Conservation (phyloP, 2,888 invertebrate species). For the Ferdinandea cuprea region DNA sequence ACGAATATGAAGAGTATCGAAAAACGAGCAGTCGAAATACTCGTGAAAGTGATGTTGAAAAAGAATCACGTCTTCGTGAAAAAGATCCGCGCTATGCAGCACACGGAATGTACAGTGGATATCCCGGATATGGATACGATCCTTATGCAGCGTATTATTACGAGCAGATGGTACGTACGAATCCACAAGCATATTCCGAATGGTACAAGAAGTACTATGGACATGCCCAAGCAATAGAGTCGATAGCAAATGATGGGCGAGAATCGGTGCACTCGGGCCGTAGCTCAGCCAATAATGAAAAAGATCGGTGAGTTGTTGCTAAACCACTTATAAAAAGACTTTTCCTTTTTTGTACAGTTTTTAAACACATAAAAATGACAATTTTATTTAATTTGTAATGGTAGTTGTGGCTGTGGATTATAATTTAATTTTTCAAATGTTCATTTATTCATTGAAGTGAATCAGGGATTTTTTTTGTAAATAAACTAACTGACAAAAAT, state of each 20-base stretch:
- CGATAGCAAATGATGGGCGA: slow-evolving; percentile 85
- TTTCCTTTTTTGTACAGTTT: slow-evolving; percentile 32
- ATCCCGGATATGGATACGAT: slow-evolving; percentile 83
- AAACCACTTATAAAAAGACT: no score
- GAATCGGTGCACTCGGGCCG: slow-evolving; percentile 93
- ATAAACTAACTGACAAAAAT: slow-evolving; percentile 36
- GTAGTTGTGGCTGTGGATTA: slow-evolving; percentile 61
- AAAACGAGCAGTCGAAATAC: slow-evolving; percentile 81
- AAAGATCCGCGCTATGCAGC: slow-evolving; percentile 77
- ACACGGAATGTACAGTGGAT: slow-evolving; percentile 76
- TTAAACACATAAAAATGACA: slow-evolving; percentile 28
- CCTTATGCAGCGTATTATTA: slow-evolving; percentile 87
- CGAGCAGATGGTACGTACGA: slow-evolving; percentile 89
- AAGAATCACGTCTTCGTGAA: slow-evolving; percentile 76
- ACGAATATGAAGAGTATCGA: slow-evolving; percentile 82
- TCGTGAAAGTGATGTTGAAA: slow-evolving; percentile 80
- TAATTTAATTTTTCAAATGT: slow-evolving; percentile 10
- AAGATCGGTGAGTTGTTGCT: slow-evolving; percentile 84
- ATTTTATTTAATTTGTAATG: slow-evolving; percentile 1
- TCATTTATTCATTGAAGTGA: slow-evolving; percentile 1
- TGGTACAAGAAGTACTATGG: slow-evolving; percentile 89
- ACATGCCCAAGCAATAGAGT: slow-evolving; percentile 76
- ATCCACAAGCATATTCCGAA: slow-evolving; percentile 91
- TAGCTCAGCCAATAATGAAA: slow-evolving; percentile 89
- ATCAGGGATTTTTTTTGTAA: slow-evolving; percentile 40